A percentile compares a stretch with the other conserved stretches of the same genome.
These are phyloP conservation scores for Clitarchus hookeri DNA, from an alignment of 2,888 invertebrate species.

Conservation along the genomic window DNA sequence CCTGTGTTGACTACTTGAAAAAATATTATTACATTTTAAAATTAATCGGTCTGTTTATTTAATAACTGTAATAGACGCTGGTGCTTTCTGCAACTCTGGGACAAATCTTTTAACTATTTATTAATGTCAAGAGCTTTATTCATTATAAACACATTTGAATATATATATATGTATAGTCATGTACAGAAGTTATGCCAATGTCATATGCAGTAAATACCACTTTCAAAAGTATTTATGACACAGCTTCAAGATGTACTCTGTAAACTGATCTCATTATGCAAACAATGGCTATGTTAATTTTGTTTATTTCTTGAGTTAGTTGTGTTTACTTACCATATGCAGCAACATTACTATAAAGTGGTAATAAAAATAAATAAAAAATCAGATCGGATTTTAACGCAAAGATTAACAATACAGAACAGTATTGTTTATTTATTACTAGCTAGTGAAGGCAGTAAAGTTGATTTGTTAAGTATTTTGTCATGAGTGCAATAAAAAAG, in stretches of 20 bases:
- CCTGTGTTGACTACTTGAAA: not conserved
- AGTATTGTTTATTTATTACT: not conserved
- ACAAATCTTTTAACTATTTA: not conserved
- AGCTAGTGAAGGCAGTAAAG: not conserved
- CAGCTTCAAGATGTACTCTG: not conserved
- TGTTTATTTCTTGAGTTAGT: not conserved
- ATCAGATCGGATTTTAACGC: not conserved
- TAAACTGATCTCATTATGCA: not conserved
- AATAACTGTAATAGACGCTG: not conserved
- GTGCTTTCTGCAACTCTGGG: not conserved
- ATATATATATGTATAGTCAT: not conserved
- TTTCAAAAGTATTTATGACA: not conserved
- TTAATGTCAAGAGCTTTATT: not conserved
- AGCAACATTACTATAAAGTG: not conserved
- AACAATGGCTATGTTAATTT: not conserved
- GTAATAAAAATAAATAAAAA: not conserved
- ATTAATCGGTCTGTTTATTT: not conserved
- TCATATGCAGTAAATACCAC: not conserved
- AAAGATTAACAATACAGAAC: not conserved
- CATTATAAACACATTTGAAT: not conserved
- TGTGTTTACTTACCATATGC: not conserved
- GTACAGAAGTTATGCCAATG: not conserved
- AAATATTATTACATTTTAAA: not conserved
- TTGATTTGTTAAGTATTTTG: constrained; percentile 1
- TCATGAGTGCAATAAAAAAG: constrained; percentile 2